Evolutionary conservation across 2,888 invertebrate genomes (phyloP).

Genomic region (Megastigmus dorsalis): DNA sequence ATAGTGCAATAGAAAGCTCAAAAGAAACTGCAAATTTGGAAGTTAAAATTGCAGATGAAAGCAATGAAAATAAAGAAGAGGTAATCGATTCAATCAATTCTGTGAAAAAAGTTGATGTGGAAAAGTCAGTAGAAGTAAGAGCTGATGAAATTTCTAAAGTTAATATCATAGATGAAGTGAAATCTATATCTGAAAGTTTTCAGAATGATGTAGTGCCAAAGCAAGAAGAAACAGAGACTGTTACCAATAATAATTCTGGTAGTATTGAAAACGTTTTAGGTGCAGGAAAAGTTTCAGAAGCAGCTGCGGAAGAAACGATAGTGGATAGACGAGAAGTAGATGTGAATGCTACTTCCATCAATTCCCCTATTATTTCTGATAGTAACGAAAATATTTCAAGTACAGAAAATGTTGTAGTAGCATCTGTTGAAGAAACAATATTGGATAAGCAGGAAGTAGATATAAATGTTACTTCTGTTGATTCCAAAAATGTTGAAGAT

Average conservation of each 20-base stretch:
- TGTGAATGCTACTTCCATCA: conserved; percentile 33
- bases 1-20: conserved; percentile 5
- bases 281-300: too few relatives aligned
- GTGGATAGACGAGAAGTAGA: conserved; percentile 33
- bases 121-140: conserved; percentile 16
- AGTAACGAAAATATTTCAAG: conserved; percentile 1
- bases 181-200: conserved; percentile 18
- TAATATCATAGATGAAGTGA: neutral
- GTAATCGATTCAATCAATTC: neutral
- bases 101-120: conserved; percentile 28
- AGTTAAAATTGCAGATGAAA: conserved; percentile 26
- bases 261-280: conserved; percentile 1
- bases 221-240: conserved; percentile 30
- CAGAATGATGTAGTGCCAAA: conserved; percentile 46
- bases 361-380: conserved; percentile 28
- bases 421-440: conserved; percentile 36
- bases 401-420: too few relatives aligned
- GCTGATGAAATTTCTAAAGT: conserved; percentile 8
- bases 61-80: conserved; percentile 18
- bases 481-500: conserved; percentile 30
- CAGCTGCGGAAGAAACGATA: conserved; percentile 35
- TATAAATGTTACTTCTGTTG: conserved; percentile 29
- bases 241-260: conserved; percentile 19
- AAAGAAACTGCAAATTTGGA: neutral
- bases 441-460: conserved; percentile 33